Conservation (phyloP, 2,888 invertebrate genomes). For the Plagodis dolabraria region DNA sequence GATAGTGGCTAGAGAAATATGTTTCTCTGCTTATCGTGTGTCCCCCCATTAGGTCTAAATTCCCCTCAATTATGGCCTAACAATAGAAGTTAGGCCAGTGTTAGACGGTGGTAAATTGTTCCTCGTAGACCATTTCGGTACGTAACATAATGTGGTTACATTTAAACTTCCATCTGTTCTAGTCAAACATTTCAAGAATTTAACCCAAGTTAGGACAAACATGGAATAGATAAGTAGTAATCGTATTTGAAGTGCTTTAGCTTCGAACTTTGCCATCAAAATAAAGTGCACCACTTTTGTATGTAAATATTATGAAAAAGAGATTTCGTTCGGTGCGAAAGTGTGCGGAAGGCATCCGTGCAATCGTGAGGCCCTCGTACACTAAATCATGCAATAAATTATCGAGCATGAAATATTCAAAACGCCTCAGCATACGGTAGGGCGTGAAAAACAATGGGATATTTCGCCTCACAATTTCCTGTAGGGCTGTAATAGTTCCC, state of each 20-base stretch:
- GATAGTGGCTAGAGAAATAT: slow-evolving; percentile 62
- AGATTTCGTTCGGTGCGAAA: slow-evolving; percentile 47
- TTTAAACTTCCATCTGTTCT: slow-evolving; percentile 26
- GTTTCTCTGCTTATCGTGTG: slow-evolving; percentile 58
- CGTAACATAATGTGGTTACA: slow-evolving; percentile 17
- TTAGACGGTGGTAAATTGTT: slow-evolving; percentile 33
- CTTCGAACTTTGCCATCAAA: slow-evolving; percentile 37
- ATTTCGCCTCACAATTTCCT: slow-evolving; percentile 51
- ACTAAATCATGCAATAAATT: slow-evolving; percentile 81
- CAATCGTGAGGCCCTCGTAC: slow-evolving; percentile 59
- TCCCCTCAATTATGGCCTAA: slow-evolving; percentile 46
- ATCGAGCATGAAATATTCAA: slow-evolving; percentile 78
- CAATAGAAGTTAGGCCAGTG: slow-evolving; percentile 39
- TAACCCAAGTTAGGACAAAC: not conserved
- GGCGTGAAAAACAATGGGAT: slow-evolving; percentile 67
- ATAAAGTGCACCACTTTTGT: slow-evolving; percentile 50
- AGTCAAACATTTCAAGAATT: slow-evolving; percentile 11
- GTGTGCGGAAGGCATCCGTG: slow-evolving; percentile 44
- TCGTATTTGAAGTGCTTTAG: slow-evolving; percentile 27
- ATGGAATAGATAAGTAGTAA: too few species aligned
- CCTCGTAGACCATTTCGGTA: slow-evolving; percentile 28
- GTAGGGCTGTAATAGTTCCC: slow-evolving; percentile 43
- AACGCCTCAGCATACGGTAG: slow-evolving; percentile 65
- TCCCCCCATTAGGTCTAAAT: slow-evolving; percentile 48
- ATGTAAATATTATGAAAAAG: slow-evolving; percentile 59